These are phyloP conservation scores for Alsophila aescularia DNA, from an alignment of 2,888 invertebrate genomes.

Conservation along the genomic window DNA sequence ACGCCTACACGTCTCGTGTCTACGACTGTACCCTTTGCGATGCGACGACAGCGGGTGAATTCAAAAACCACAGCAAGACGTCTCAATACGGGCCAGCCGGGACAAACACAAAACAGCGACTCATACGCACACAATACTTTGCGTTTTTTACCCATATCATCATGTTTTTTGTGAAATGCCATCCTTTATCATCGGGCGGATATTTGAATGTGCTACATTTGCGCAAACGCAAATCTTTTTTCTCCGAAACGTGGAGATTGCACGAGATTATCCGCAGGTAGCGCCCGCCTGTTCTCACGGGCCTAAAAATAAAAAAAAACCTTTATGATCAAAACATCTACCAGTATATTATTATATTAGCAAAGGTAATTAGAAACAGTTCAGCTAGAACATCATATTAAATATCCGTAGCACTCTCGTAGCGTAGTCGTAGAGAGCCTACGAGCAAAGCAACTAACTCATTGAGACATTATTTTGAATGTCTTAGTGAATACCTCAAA, in stretches of 20 bases:
- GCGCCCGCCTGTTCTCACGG: constrained; percentile 26
- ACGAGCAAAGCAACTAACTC: constrained; percentile 1
- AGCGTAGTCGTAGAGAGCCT: constrained; percentile 38
- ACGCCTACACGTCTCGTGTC: constrained; percentile 39
- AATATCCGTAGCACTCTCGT: constrained; percentile 33
- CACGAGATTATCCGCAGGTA: constrained; percentile 41
- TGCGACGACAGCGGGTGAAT: constrained; percentile 37
- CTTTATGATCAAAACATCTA: no score
- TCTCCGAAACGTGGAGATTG: constrained; percentile 44
- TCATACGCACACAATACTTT: constrained; percentile 27
- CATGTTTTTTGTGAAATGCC: constrained; percentile 27
- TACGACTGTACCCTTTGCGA: constrained; percentile 54
- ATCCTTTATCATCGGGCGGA: constrained; percentile 44
- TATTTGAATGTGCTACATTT: constrained; percentile 52
- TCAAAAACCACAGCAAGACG: constrained; percentile 54
- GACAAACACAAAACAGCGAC: constrained; percentile 21
- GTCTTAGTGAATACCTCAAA: neutral
- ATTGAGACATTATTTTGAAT: neutral
- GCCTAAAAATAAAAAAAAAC: neutral
- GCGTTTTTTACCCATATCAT: constrained; percentile 36
- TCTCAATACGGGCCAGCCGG: constrained; percentile 55
- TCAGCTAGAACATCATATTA: no score
- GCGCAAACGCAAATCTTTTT: constrained; percentile 51
- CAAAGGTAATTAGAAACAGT: no score
- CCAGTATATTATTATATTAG: no score